These are phyloP conservation scores for Carassius gibelio DNA, from an alignment of 2,113 vertebrate species.

Conservation along the genomic window DNA sequence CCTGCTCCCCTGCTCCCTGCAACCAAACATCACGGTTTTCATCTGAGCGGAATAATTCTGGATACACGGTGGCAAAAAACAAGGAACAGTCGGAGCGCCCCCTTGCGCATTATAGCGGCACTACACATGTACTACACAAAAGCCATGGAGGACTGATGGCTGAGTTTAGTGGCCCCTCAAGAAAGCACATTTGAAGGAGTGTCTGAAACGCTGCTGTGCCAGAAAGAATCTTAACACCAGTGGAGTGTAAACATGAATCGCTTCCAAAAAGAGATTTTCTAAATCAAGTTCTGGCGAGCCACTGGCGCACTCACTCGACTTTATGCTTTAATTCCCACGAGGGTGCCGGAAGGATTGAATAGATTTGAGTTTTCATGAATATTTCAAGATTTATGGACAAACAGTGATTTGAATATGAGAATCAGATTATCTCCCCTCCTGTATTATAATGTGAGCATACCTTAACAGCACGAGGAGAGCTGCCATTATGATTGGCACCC, in stretches of 20 bases:
- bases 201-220: slow-evolving; percentile 47
- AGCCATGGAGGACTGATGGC: slow-evolving; percentile 21
- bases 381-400: slow-evolving; percentile 60
- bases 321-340: slow-evolving; percentile 46
- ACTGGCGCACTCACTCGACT: slow-evolving; percentile 54
- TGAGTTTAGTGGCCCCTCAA: slow-evolving; percentile 26
- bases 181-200: slow-evolving; percentile 41
- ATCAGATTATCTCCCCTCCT: slow-evolving; percentile 46
- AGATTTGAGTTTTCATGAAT: slow-evolving; percentile 45
- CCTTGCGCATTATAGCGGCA: slow-evolving; percentile 55
- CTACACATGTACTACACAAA: neutral
- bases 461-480: neutral
- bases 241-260: slow-evolving; percentile 62
- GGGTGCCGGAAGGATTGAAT: slow-evolving; percentile 26
- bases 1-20: slow-evolving; percentile 1
- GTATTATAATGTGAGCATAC: slow-evolving; percentile 29
- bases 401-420: slow-evolving; percentile 52
- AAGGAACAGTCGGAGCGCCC: slow-evolving; percentile 58
- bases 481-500: slow-evolving; percentile 28
- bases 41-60: slow-evolving; percentile 9
- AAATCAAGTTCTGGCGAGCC: slow-evolving; percentile 64
- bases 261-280: slow-evolving; percentile 61
- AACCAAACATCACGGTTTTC: slow-evolving; percentile 34
- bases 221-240: slow-evolving; percentile 54
- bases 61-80: slow-evolving; percentile 5